Base-by-base conservation (phyloP, 2,113 vertebrate species). In the Phrynosoma blainvillii region DNA sequence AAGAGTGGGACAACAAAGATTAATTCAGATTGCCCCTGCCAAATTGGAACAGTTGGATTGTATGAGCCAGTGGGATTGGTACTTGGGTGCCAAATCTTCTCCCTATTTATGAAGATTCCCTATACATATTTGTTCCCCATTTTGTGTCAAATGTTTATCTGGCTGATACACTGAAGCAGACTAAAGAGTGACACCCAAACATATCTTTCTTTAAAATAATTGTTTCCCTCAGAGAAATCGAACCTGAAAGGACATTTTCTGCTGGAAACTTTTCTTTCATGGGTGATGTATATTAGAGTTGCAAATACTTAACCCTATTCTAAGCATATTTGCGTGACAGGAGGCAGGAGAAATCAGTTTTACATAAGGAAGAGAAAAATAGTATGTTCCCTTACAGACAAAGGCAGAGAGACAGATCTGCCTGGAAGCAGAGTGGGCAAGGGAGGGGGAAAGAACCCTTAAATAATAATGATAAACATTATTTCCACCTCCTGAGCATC, bases 191-290 rank as follows among this genome's bases (percentile, higher is more conserved):
- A 56, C 23, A 88, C 71, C 0, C 21, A 25, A 88, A 47, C 2
- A 82, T 62, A 86, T 2, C 83, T 89, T 89, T 11, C 0, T 76
- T 91, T 88, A 80, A 93, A 93, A 89, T 30, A 90, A 87, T 76
- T 89, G 21, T 84, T 91, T 85, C 73, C 23, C 0, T 30, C 65
- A 66, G 52, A 56, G 47, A 91, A 5, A 80, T 2, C 14, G 59
- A 1, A 76, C 2, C 52, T 68, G 30, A 84, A 88, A 89, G 1
- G 71, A 76, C 13, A 65, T 1, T 92, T 32, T 2, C 71, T 84
- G 4, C 11, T 86, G 40, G n/a, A n/a, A 76, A 77, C 0, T 0
- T 0, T 42, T 20, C 85, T 5, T 18, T 89, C 5, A 27, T 89
- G 7, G 25, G 74, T 56, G 85, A 16, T 30, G 75, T 52, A 89